phyloP scores from a whole-genome alignment of 2,888 invertebrate genomes.

The Onthophagus sagittarius region DNA sequence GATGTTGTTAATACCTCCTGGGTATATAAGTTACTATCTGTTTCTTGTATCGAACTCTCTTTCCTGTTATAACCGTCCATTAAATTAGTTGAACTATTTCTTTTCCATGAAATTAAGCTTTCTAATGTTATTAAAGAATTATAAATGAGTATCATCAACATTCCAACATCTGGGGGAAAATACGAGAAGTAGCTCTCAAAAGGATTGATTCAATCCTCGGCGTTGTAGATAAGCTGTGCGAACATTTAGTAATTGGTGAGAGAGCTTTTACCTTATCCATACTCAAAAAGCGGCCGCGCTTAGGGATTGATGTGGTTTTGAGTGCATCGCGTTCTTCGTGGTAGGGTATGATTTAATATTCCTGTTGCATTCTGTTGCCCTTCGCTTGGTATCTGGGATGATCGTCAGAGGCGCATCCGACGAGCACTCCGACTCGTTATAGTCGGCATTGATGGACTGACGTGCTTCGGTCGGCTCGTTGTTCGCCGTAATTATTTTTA shows the following conservation, averaged over 20 bases:
- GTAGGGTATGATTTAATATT: constrained; percentile 36
- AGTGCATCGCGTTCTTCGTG: neutral
- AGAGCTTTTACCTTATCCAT: neutral
- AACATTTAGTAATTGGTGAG: neutral
- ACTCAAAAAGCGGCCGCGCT: neutral
- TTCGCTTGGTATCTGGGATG: constrained; percentile 16
- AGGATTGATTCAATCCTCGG: neutral
- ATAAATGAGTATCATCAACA: neutral
- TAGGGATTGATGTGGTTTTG: neutral
- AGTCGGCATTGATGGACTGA: constrained; percentile 42
- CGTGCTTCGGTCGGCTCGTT: constrained; percentile 40
- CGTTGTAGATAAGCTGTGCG: neutral
- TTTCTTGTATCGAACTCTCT: neutral
- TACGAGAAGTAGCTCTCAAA: neutral
- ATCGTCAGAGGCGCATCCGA: constrained; percentile 16
- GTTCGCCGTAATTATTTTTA: constrained; percentile 47
- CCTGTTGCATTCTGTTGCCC: constrained; percentile 30
- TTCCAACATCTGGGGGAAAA: neutral
- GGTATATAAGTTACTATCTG: neutral
- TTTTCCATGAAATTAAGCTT: neutral
- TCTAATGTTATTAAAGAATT: neutral
- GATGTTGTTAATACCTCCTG: neutral
- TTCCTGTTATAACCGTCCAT: neutral
- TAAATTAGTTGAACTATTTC: neutral
- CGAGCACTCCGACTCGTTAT: constrained; percentile 27